These are phyloP conservation scores for Abscondita cerata DNA, from an alignment of 2,888 invertebrate species.

Conservation along the genomic window DNA sequence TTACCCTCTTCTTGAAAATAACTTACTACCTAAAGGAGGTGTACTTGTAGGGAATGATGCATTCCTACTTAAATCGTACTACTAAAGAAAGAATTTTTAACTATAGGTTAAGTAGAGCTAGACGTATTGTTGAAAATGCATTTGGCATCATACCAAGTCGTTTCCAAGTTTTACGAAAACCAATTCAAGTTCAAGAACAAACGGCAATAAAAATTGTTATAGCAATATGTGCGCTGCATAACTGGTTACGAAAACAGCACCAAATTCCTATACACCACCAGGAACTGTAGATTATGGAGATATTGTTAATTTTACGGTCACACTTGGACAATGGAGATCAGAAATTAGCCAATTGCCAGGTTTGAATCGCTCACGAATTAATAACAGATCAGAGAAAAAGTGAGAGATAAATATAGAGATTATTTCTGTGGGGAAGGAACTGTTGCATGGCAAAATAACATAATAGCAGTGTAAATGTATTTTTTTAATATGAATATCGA, in stretches of 20 bases:
- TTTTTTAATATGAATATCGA: neutral
- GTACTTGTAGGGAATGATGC: constrained; percentile 26
- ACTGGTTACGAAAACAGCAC: neutral
- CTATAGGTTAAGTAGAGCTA: constrained; percentile 1
- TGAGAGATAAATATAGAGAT: constrained; percentile 5
- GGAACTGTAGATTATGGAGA: neutral
- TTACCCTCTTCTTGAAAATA: neutral
- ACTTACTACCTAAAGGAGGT: neutral
- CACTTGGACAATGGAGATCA: constrained; percentile 7
- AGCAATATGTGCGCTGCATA: neutral
- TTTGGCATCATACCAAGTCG: neutral
- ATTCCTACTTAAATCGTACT: constrained; percentile 27
- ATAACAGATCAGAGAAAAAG: constrained; percentile 6
- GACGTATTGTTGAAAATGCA: neutral
- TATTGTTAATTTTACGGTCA: constrained; percentile 1
- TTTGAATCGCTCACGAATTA: neutral
- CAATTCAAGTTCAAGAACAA: neutral
- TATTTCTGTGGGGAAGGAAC: constrained; percentile 9
- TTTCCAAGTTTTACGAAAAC: neutral
- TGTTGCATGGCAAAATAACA: neutral
- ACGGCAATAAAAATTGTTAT: neutral
- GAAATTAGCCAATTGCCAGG: neutral
- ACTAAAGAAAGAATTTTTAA: neutral
- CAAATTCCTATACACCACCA: neutral
- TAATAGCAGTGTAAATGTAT: neutral